phyloP scores from a whole-genome alignment of 2,888 invertebrate genomes.

The Asteroscopus sphinx region DNA sequence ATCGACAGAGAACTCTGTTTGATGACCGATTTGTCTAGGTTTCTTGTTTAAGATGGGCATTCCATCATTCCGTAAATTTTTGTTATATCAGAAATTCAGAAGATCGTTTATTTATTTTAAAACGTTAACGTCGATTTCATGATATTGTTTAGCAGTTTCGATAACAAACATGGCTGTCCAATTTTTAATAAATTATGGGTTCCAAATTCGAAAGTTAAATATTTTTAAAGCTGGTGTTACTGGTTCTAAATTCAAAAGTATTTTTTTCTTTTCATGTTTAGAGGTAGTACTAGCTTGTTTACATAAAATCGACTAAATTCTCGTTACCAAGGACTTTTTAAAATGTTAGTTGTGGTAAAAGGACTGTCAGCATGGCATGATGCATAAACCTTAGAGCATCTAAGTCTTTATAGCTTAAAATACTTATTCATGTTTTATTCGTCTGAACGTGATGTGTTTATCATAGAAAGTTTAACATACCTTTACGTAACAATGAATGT shows the following conservation, averaged over 20 bases:
- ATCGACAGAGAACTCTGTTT: constrained; percentile 20
- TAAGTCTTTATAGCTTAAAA: no score
- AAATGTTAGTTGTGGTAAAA: constrained; percentile 1
- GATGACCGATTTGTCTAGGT: constrained; percentile 26
- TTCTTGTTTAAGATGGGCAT: constrained; percentile 12
- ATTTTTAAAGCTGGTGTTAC: no score
- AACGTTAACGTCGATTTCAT: constrained; percentile 1
- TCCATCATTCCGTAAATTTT: constrained; percentile 19
- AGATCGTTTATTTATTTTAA: constrained; percentile 23
- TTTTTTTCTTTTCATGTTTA: constrained; percentile 1
- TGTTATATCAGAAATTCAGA: no score
- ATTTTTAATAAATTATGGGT: not conserved
- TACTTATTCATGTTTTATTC: constrained; percentile 27
- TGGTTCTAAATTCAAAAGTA: constrained; percentile 18
- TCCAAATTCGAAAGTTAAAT: constrained; percentile 16
- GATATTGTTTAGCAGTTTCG: constrained; percentile 15
- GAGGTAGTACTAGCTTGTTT: not conserved
- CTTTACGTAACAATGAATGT: no score
- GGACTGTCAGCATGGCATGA: not conserved
- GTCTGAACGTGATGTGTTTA: constrained; percentile 23
- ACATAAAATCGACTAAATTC: constrained; percentile 18
- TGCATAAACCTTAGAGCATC: no score
- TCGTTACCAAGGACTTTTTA: not conserved
- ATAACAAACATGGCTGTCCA: constrained; percentile 19
- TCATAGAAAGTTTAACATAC: no score